Base-by-base conservation (phyloP, 2,113 vertebrate species). In the Coregonus clupeaformis region DNA sequence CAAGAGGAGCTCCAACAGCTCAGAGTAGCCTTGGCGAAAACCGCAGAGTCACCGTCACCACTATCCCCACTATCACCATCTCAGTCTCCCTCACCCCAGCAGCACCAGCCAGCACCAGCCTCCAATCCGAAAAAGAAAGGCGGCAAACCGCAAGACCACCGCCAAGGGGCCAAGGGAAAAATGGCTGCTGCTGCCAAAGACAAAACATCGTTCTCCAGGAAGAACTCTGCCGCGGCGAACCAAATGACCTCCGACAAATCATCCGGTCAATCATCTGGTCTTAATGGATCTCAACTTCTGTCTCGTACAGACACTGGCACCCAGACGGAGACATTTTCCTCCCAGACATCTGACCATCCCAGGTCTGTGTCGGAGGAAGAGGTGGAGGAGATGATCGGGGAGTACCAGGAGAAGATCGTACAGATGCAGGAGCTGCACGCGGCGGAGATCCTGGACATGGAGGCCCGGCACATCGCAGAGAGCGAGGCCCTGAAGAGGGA, bases 381-480 rank as follows among this genome's bases (percentile, higher is more conserved):
- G 78, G 77, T 96, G 71, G 85, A 92, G 84, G 94, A 97, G 82
- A 90, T 97, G 74, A 91, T 97, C 47, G 85, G 77, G 67, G 92
- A 94, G 74, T 96, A 96, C 86, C 93, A 91, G 59, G 95, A 96
- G 82, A 96, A 96, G 91, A 96, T 98, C 0, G 91, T 87, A 0
- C 94, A 98, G 87, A 97, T 98, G 94, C 95, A 94, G 85, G 96
- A 98, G 73, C 94, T 98, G 2, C 97, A 99, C 0, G 96, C 97
- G 0, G 96, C 96, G 3, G 96, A 98, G 85, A 97, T 98, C 88
- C 92, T 97, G 85, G 97, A 98, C 84, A 97, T 98, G 96, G 97
- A 99, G 80, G 93, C 96, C 25, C 91, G 96, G 32, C 96, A 98
- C 74, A 98, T 97, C 82, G 89, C 94, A 6, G 97, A 99, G 92